Percentiles rank a stretch among this genome's conserved stretches.
Conservation (phyloP, 2,888 invertebrate genomes). For the Tachina lurida region DNA sequence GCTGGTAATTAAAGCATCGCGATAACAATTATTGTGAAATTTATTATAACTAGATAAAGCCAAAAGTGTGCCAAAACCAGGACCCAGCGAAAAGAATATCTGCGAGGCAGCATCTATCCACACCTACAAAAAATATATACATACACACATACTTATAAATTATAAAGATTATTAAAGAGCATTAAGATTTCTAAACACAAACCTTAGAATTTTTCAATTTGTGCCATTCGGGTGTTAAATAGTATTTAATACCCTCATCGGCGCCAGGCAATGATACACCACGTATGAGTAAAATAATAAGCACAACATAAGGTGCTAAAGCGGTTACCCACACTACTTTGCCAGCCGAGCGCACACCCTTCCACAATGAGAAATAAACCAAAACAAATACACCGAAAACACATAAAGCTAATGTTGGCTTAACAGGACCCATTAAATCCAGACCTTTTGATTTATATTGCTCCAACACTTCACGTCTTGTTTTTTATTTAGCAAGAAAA, state of each 20-base stretch:
- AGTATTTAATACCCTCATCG: constrained; percentile 92
- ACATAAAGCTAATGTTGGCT: constrained; percentile 94
- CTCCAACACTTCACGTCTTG: constrained; percentile 93
- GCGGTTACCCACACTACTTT: constrained; percentile 99
- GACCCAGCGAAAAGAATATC: constrained; percentile 96
- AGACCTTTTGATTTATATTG: constrained; percentile 92
- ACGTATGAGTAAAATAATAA: constrained; percentile 91
- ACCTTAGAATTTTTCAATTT: constrained; percentile 91
- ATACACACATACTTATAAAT: background rate
- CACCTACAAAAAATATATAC: constrained; percentile 84
- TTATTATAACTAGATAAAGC: constrained; percentile 97
- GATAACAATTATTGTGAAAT: constrained; percentile 94
- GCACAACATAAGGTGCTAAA: constrained; percentile 94
- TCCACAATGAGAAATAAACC: constrained; percentile 98
- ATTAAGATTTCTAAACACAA: constrained; percentile 68
- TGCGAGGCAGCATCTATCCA: constrained; percentile 98
- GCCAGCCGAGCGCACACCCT: constrained; percentile 95
- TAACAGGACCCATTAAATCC: constrained; percentile 93
- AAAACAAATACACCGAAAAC: constrained; percentile 95
- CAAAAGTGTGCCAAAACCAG: constrained; percentile 94
- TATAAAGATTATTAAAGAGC: background rate
- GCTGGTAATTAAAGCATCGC: constrained; percentile 95
- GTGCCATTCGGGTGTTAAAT: constrained; percentile 94
- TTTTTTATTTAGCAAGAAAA: constrained; percentile 17
- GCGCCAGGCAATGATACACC: constrained; percentile 95